Evolutionary conservation across 2,888 invertebrate species (phyloP).

Genomic region (Omphaloscelis lunosa): DNA sequence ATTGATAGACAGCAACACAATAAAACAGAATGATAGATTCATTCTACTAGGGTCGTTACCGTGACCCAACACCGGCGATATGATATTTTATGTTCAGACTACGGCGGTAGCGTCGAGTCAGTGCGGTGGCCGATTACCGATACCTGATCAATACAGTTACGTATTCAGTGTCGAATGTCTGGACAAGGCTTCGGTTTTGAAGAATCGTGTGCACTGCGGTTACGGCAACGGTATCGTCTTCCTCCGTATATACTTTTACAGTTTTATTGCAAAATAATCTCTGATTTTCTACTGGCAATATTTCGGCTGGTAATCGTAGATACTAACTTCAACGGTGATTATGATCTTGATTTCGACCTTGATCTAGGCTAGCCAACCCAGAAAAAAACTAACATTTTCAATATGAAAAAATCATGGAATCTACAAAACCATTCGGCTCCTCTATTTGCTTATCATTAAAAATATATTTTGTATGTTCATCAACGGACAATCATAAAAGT

Average conservation of each 20-base stretch:
- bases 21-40: slow-evolving; percentile 16
- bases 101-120: neutral
- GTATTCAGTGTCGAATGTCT: slow-evolving; percentile 46
- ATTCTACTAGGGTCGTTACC: too few species aligned
- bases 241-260: slow-evolving; percentile 21
- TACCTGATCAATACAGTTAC: slow-evolving; percentile 58
- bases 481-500: neutral
- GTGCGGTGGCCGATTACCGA: slow-evolving; percentile 40
- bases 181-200: slow-evolving; percentile 44
- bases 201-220: slow-evolving; percentile 49
- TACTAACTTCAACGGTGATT: neutral
- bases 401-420: neutral
- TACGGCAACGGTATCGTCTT: slow-evolving; percentile 46
- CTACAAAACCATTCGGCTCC: neutral
- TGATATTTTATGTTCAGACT: neutral
- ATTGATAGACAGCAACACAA: slow-evolving; percentile 10
- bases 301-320: neutral
- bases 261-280: slow-evolving; percentile 33
- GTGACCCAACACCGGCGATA: neutral
- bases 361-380: neutral
- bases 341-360: neutral
- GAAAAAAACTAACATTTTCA: neutral
- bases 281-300: slow-evolving; percentile 1
- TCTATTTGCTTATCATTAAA: slow-evolving; percentile 4
- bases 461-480: neutral